phyloP scores from a whole-genome alignment of 2,797 vertebrate species.

The Liparis tanakae region DNA sequence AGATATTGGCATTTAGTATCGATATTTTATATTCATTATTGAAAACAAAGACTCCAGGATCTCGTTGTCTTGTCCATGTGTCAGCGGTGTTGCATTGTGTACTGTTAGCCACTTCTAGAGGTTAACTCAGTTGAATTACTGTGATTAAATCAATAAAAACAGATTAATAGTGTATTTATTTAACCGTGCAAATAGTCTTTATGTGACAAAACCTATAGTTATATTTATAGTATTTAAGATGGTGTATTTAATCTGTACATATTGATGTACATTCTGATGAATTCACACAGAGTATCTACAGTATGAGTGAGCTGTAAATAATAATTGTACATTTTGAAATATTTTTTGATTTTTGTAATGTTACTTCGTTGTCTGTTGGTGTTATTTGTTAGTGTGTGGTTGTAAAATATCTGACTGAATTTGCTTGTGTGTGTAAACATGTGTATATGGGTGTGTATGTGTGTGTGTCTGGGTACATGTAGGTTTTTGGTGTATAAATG shows the following conservation, averaged over 20 bases:
- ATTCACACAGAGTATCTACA: slow-evolving; percentile 78
- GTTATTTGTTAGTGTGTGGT: slow-evolving; percentile 71
- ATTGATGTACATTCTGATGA: slow-evolving; percentile 84
- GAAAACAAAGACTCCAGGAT: slow-evolving; percentile 71
- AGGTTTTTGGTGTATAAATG: slow-evolving; percentile 73
- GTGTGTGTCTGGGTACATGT: slow-evolving; percentile 57
- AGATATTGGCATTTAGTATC: slow-evolving; percentile 4
- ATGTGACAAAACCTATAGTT: slow-evolving; percentile 80
- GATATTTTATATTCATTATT: slow-evolving; percentile 4
- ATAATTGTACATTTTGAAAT: slow-evolving; percentile 85
- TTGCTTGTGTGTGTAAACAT: slow-evolving; percentile 25
- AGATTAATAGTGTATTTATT: slow-evolving; percentile 71
- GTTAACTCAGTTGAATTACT: slow-evolving; percentile 46
- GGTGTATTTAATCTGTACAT: slow-evolving; percentile 82
- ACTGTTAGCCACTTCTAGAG: slow-evolving; percentile 48
- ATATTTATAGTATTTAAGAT: slow-evolving; percentile 84
- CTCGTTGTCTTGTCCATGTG: slow-evolving; percentile 60
- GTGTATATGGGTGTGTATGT: slow-evolving; percentile 21
- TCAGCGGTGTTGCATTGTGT: slow-evolving; percentile 50
- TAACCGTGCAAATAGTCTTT: slow-evolving; percentile 77
- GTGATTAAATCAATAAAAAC: slow-evolving; percentile 52
- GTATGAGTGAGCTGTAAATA: slow-evolving; percentile 83
- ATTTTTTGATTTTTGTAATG: slow-evolving; percentile 82
- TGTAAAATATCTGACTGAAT: slow-evolving; percentile 53
- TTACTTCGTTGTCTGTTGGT: slow-evolving; percentile 74